phyloP scores from a whole-genome alignment of 2,888 invertebrate genomes.

The Callyntrura guangdongensis region DNA sequence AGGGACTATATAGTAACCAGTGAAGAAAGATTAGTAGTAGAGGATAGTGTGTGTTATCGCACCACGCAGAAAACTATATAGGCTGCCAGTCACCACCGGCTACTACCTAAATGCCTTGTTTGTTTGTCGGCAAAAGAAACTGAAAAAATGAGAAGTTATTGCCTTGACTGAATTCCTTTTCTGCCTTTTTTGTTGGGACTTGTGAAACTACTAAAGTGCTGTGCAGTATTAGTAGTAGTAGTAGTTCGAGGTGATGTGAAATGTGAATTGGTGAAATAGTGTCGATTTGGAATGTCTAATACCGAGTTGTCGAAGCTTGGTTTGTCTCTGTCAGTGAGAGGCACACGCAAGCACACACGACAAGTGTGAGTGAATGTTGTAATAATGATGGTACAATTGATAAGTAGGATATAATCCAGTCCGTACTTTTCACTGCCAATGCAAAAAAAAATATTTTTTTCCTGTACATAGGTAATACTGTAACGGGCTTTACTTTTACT shows the following conservation, averaged over 20 bases:
- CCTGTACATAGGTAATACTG: not conserved
- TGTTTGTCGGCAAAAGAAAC: conserved; percentile 38
- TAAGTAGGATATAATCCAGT: conserved; percentile 6
- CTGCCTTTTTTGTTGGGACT: not conserved
- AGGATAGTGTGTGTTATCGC: conserved; percentile 34
- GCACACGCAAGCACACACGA: not conserved
- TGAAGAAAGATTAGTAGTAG: conserved; percentile 1
- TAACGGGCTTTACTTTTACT: too few relatives aligned
- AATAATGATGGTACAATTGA: conserved; percentile 30
- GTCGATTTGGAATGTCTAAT: conserved; percentile 3
- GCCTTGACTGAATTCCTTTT: conserved; percentile 23
- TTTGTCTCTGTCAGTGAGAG: not conserved
- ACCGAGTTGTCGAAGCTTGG: not conserved
- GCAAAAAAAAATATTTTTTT: not conserved
- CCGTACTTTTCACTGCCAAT: not conserved
- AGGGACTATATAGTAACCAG: too few relatives aligned
- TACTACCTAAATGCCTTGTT: not conserved
- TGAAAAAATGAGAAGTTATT: not conserved
- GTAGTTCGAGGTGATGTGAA: not conserved
- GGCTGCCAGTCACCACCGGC: not conserved
- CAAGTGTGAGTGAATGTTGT: not conserved
- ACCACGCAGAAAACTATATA: not conserved
- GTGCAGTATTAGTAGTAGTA: not conserved
- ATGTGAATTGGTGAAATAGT: conserved; percentile 26
- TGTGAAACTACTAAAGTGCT: not conserved